Percentiles rank a stretch among this genome's conserved stretches.
phyloP scores from a whole-genome alignment of 1,140 invertebrate genomes.

The Heliothis subflexa region DNA sequence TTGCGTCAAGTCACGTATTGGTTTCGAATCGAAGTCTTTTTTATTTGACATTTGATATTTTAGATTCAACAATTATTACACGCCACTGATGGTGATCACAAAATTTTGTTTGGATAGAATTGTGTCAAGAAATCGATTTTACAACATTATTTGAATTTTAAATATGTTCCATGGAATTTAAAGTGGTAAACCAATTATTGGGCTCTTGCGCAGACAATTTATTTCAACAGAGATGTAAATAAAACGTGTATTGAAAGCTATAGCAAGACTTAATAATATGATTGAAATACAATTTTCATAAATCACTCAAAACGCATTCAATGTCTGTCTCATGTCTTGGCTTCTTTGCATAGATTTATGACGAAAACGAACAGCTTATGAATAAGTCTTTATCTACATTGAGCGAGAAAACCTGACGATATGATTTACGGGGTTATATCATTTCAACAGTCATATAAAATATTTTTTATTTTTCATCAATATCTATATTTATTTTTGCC shows the following conservation, averaged over 20 bases:
- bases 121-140: conserved; percentile 16
- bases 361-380: no score
- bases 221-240: background rate
- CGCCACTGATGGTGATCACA: conserved; percentile 1
- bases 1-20: background rate
- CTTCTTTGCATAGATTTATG: background rate
- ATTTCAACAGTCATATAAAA: no score
- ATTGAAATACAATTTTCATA: no score
- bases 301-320: no score
- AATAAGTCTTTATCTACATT: no score
- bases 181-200: conserved; percentile 17
- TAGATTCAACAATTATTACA: conserved; percentile 24
- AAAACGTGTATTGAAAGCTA: conserved; percentile 3
- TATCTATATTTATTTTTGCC: no score
- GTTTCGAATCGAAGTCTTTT: conserved; percentile 29
- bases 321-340: no score
- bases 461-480: no score
- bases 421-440: no score
- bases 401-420: no score
- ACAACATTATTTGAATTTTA: background rate
- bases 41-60: conserved; percentile 45
- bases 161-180: background rate
- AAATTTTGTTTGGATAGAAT: conserved; percentile 26
- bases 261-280: background rate
- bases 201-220: background rate